Conservation (phyloP, 2,888 invertebrate species). For the Pterostichus niger region DNA sequence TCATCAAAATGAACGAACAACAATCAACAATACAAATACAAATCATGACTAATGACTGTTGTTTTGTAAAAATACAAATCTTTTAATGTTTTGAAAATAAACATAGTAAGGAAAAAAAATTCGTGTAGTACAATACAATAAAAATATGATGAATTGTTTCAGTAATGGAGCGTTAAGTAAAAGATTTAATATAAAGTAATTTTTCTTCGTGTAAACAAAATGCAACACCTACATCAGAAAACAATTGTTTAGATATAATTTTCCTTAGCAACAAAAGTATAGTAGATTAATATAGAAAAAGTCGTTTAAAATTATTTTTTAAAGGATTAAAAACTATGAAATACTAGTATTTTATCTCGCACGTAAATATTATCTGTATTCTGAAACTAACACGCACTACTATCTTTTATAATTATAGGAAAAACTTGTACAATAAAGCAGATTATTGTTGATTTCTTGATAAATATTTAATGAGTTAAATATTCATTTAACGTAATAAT, state of each 20-base stretch:
- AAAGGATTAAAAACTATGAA: too few relatives aligned
- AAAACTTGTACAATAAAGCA: constrained; percentile 1
- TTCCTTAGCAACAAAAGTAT: too few relatives aligned
- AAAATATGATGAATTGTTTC: not conserved
- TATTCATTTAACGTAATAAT: not conserved
- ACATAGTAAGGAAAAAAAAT: not conserved
- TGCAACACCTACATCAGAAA: too few relatives aligned
- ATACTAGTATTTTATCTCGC: not conserved
- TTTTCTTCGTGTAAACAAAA: too few relatives aligned
- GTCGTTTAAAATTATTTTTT: too few relatives aligned
- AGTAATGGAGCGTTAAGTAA: not conserved
- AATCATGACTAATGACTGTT: constrained; percentile 42
- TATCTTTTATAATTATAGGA: not conserved
- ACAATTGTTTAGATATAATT: too few relatives aligned
- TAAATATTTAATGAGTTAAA: constrained; percentile 4
- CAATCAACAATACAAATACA: constrained; percentile 45
- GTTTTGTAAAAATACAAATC: constrained; percentile 27
- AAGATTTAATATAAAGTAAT: not conserved
- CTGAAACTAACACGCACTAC: not conserved
- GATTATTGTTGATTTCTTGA: constrained; percentile 16
- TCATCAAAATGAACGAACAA: constrained; percentile 33
- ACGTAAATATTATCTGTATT: constrained; percentile 18
- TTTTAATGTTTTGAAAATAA: constrained; percentile 31
- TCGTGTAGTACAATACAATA: not conserved
- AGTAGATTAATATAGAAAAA: too few relatives aligned